Evolutionary conservation across 1,140 invertebrate genomes (phyloP), one percentile per base, ranked within the genome.

Genomic region (Lepidurus couesii): DNA sequence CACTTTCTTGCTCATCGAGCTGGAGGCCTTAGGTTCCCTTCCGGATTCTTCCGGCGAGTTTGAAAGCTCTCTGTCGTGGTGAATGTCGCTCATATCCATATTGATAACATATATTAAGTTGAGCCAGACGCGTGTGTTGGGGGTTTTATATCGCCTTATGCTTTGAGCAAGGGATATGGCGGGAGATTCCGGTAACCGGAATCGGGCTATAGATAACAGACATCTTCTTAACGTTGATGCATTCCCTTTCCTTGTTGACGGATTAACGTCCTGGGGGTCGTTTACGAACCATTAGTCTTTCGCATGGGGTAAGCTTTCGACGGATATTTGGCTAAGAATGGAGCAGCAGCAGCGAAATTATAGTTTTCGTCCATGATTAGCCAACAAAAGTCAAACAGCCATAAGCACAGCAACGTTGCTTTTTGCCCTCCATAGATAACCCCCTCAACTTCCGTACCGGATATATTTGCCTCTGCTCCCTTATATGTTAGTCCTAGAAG

Each of bases 201-300:
- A 65, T 65, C 53, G 16, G 53, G 53, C 53, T 65, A 65, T 65
- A 65, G 53, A 65, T 65, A 65, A 65, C 53, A 16, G 53, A 21
- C 53, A 65, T 65, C 53, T 65, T 65, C 53, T 65, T 65, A 65
- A 16, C 53, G 21, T 65, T 65, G n/a, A 65, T 65, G 53, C 53
- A 65, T 65, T 13, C 53, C 53, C 53, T 65, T 65, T 65, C 53
- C 53, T 65, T 65, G 53, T 65, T 65, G 53, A 65, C 53, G 53
- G 53, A 65, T 65, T 65, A 65, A 65, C 53, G 53, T 65, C 53
- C 53, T 16, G 53, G 53, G 53, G 53, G 53, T 65, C 53, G 53
- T 65, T 65, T 65, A 65, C 53, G 53, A 65, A 65, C 53, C 53
- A 65, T 65, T 65, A 65, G 53, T 65, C 53, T 65, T 65, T 65